phyloP scores from a whole-genome alignment of 2,888 invertebrate species.

The Epirrhoe tristata region DNA sequence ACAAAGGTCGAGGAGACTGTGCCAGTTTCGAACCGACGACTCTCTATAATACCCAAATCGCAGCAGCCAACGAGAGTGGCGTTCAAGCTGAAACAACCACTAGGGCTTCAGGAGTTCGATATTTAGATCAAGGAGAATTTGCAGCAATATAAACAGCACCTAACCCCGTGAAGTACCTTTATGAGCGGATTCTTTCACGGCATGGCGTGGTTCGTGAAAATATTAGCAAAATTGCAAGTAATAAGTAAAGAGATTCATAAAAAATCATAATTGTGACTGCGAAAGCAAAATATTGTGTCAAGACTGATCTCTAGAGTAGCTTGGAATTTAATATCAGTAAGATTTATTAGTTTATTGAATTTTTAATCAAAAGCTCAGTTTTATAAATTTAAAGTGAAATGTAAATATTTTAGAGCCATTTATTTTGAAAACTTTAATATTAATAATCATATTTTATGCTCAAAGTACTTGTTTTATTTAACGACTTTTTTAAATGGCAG shows the following conservation, averaged over 20 bases:
- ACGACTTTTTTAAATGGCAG: not conserved
- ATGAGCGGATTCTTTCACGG: no score
- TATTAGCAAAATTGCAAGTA: no score
- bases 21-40: constrained; percentile 54
- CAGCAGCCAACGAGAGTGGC: constrained; percentile 57
- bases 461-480: constrained; percentile 16
- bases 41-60: constrained; percentile 66
- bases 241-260: no score
- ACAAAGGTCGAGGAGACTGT: constrained; percentile 57
- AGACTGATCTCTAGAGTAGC: not conserved
- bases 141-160: no score
- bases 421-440: constrained; percentile 23
- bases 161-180: no score
- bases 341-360: not conserved
- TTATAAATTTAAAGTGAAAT: constrained; percentile 1
- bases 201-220: no score
- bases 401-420: constrained; percentile 22
- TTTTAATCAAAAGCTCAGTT: constrained; percentile 4
- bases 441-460: constrained; percentile 22
- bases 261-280: not conserved
- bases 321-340: not conserved
- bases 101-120: constrained; percentile 75
- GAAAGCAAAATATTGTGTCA: not conserved
- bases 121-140: constrained; percentile 38
- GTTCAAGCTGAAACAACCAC: constrained; percentile 54